Base-by-base conservation (phyloP, 2,888 invertebrate species). In the Spilosoma lubricipeda region DNA sequence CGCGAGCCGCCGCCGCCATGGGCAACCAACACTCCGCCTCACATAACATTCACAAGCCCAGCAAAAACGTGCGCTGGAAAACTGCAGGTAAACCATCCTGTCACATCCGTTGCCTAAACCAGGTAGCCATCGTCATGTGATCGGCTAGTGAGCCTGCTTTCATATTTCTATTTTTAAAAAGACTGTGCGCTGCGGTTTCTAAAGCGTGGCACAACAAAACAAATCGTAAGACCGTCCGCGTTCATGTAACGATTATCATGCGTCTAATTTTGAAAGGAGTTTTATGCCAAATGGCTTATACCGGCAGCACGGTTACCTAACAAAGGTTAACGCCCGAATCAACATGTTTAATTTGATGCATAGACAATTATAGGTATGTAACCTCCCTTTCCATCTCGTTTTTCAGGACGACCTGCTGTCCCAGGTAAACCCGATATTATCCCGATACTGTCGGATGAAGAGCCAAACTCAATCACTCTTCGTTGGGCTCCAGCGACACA, bases 361-460 rank as follows among this genome's bases (percentile, higher is more conserved):
- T 71, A 74, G 78, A 72, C 48, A 67, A 72, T 65, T 64, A 77
- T 80, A 76, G 80, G 39, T 84, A 76, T 80, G 39, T 84, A 80
- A 84, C 78, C 59, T 68, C 36, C 67, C 64, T 63, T n/a, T 33
- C 63, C 52, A 65, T 77, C 70, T 82, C 73, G 42, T 77, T 82
- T 83, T 79, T 67, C 96, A 98, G 98, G 98, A 89, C 96, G 97
- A 82, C 98, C 98, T 78, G 96, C 97, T 74, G 96, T 97, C 76
- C 98, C 98, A 68, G 98, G 98, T 70, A 98, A 98, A 88, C 99
- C 99, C 70, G 97, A 97, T 83, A 96, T 99, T 78, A 96, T 98
- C 80, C 97, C 98, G 72, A 96, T 97, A 77, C 93, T 96, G 77
- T 97, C 97, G 79, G 97, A 97, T 78, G 97, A 97, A 48, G 97